phyloP scores from a whole-genome alignment of 2,113 vertebrate species.

The Chroicocephalus ridibundus region DNA sequence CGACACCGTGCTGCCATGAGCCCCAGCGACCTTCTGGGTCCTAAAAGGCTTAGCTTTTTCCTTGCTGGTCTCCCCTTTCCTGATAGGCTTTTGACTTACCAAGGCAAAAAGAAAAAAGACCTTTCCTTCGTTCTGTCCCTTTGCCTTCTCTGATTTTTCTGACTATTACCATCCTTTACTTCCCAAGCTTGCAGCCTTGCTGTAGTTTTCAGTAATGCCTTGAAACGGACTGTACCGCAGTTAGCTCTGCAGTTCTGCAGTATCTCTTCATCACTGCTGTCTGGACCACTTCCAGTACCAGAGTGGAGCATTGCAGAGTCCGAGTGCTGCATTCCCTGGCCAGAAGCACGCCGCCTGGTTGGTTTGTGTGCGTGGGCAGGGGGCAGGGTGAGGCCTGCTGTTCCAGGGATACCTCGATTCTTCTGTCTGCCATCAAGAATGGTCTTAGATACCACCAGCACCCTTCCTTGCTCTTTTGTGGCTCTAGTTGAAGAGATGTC shows the following conservation, averaged over 20 bases:
- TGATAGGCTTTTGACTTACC: background rate
- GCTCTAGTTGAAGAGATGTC: background rate
- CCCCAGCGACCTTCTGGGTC: background rate
- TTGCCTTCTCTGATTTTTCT: background rate
- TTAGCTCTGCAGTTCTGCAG: background rate
- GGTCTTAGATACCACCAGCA: background rate
- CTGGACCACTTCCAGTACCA: background rate
- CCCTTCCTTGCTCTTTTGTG: background rate
- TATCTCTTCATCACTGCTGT: background rate
- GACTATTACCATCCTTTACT: background rate
- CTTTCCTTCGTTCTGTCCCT: background rate
- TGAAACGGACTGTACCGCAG: background rate
- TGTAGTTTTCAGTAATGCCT: background rate
- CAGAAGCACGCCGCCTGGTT: rapidly evolving
- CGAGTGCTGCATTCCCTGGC: background rate
- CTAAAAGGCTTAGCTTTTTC: background rate
- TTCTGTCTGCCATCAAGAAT: background rate
- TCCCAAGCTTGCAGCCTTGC: background rate
- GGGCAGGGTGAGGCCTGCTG: background rate
- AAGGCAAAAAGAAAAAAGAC: background rate
- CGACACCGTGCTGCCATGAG: background rate
- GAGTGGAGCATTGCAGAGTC: background rate
- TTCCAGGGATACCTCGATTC: rapidly evolving
- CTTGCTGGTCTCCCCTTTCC: background rate
- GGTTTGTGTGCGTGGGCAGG: background rate